Evolutionary conservation across 1,140 invertebrate genomes (phyloP).

Genomic region (Cotesia vestalis): DNA sequence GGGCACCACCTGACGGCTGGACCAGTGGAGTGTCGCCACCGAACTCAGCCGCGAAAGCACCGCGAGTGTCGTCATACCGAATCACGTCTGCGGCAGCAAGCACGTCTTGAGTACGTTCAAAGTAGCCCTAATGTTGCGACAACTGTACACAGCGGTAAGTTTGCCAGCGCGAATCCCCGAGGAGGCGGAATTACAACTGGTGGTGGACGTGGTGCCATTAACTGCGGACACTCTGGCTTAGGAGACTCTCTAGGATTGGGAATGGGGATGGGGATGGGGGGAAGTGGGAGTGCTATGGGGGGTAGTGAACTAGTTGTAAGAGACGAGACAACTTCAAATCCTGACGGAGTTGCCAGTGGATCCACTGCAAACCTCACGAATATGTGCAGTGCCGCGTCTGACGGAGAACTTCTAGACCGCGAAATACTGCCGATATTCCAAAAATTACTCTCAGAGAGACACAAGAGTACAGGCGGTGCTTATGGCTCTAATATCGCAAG

Average conservation of each 20-base stretch:
- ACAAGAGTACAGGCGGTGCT: conserved; percentile 71
- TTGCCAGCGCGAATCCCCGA: conserved; percentile 53
- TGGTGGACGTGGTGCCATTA: conserved; percentile 25
- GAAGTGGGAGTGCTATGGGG: conserved; percentile 44
- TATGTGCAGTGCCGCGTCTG: conserved; percentile 82
- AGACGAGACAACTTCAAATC: too few relatives aligned
- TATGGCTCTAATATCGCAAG: conserved; percentile 83
- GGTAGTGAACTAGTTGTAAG: too few relatives aligned
- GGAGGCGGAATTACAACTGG: conserved; percentile 41
- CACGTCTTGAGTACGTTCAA: conserved; percentile 69
- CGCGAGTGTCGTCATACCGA: conserved; percentile 57
- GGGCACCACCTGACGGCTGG: conserved; percentile 33
- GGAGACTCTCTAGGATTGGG: neutral
- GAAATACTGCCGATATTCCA: conserved; percentile 91
- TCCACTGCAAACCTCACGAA: conserved; percentile 64
- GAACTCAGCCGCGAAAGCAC: conserved; percentile 47
- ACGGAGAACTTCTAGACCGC: conserved; percentile 81
- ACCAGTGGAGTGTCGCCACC: conserved; percentile 57
- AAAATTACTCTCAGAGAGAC: conserved; percentile 84
- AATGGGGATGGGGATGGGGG: conserved; percentile 5
- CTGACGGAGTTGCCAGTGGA: conserved; percentile 39
- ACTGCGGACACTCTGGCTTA: neutral
- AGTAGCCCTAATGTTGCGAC: conserved; percentile 71
- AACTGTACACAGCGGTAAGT: conserved; percentile 58
- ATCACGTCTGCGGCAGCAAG: conserved; percentile 64